These are phyloP conservation scores for Anticlea derivata DNA, from an alignment of 2,888 invertebrate genomes.

Conservation along the genomic window DNA sequence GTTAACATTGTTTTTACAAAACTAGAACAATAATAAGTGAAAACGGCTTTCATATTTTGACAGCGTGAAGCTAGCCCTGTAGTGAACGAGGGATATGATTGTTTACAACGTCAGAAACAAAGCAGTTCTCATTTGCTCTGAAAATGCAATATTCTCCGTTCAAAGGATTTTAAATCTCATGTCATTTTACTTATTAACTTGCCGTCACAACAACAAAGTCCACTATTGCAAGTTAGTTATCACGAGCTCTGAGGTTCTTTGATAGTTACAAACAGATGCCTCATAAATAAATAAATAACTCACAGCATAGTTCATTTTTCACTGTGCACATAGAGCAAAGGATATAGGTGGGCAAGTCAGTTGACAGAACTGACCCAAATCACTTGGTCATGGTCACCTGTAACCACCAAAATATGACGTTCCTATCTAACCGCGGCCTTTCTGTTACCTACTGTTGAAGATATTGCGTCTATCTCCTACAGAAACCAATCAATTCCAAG, in stretches of 20 bases:
- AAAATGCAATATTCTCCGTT: neutral
- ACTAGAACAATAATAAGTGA: neutral
- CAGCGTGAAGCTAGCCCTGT: neutral
- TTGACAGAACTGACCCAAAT: too few species aligned
- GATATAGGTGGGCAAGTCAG: too few species aligned
- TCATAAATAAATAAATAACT: neutral
- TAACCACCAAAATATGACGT: too few species aligned
- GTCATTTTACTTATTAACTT: neutral
- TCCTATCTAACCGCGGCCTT: too few species aligned
- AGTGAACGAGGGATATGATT: too few species aligned
- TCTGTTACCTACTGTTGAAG: too few species aligned
- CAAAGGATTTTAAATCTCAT: neutral
- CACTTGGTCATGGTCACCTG: too few species aligned
- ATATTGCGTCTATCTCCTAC: too few species aligned
- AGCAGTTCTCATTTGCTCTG: neutral
- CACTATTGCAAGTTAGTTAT: neutral
- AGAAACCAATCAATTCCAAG: too few species aligned
- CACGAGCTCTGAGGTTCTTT: constrained; percentile 1
- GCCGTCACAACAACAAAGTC: constrained; percentile 4
- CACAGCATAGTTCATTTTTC: neutral
- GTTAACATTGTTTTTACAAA: neutral
- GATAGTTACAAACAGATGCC: neutral
- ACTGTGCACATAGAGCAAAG: neutral
- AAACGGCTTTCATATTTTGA: neutral
- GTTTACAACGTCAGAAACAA: neutral